Evolutionary conservation across 1,140 invertebrate species (phyloP).

Genomic region (Latrodectus geometricus): DNA sequence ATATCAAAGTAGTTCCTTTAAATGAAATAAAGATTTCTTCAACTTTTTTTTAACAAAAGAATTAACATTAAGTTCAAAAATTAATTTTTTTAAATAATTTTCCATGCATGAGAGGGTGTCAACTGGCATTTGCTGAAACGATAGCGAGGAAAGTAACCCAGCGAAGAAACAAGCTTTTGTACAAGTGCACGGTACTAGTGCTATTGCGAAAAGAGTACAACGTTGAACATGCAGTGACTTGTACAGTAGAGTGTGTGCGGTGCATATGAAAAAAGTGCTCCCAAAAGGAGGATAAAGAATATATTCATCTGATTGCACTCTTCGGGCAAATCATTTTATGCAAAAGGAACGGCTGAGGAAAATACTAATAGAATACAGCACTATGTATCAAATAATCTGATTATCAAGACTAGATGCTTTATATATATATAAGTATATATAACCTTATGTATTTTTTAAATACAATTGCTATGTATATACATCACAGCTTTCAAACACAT

Average conservation of each 20-base stretch:
- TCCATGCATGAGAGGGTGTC: no score
- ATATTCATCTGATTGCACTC: conserved; percentile 52
- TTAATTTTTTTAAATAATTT: no score
- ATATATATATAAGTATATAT: background rate
- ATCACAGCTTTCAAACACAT: conserved; percentile 18
- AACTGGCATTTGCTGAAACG: background rate
- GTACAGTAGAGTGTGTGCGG: conserved; percentile 40
- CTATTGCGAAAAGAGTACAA: conserved; percentile 51
- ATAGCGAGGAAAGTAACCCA: conserved; percentile 42
- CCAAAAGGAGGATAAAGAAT: conserved; percentile 59
- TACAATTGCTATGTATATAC: conserved; percentile 14
- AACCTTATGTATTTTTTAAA: conserved; percentile 2
- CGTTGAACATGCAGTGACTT: conserved; percentile 46
- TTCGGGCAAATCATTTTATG: conserved; percentile 34
- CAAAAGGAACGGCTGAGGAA: conserved; percentile 51
- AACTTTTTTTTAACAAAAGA: no score
- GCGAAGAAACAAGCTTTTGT: conserved; percentile 51
- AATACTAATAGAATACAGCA: conserved; percentile 38
- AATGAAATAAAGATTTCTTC: no score
- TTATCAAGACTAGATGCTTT: conserved; percentile 53
- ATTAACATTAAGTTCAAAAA: no score
- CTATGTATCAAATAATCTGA: conserved; percentile 58
- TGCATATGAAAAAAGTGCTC: conserved; percentile 60
- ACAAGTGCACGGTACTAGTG: conserved; percentile 48
- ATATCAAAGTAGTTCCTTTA: no score